These are phyloP conservation scores for Platorchestia sp. DNA, from an alignment of 1,140 invertebrate species.

Conservation along the genomic window DNA sequence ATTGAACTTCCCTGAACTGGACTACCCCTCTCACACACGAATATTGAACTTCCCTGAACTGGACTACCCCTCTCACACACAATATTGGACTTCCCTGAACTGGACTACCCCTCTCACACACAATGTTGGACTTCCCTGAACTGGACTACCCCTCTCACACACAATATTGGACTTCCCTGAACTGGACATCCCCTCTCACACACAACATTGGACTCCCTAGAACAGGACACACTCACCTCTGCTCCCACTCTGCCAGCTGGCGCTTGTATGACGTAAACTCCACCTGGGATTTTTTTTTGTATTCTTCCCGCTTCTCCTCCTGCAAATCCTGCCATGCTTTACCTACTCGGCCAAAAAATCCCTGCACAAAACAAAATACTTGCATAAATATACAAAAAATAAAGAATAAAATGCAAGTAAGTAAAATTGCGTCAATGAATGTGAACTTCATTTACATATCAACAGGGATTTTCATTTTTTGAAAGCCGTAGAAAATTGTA, in stretches of 20 bases:
- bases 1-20: too few species aligned
- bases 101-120: neutral
- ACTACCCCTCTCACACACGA: too few species aligned
- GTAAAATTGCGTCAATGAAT: too few species aligned
- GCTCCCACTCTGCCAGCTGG: neutral
- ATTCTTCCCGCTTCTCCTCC: neutral
- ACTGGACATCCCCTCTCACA: neutral
- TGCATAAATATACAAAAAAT: neutral
- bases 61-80: neutral
- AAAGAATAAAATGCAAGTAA: too few species aligned
- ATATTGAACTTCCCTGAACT: too few species aligned
- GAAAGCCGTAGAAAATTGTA: too few species aligned
- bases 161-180: neutral
- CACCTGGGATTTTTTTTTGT: neutral
- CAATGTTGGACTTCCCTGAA: too few species aligned
- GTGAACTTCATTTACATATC: too few species aligned
- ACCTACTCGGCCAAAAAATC: neutral
- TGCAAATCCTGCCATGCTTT: neutral
- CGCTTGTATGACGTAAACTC: neutral
- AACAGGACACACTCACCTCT: neutral
- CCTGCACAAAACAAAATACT: neutral
- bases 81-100: neutral
- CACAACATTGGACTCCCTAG: neutral
- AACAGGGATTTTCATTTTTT: too few species aligned
- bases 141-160: too few species aligned